phyloP scores from a whole-genome alignment of 2,888 invertebrate species.

The Seira musarum region DNA sequence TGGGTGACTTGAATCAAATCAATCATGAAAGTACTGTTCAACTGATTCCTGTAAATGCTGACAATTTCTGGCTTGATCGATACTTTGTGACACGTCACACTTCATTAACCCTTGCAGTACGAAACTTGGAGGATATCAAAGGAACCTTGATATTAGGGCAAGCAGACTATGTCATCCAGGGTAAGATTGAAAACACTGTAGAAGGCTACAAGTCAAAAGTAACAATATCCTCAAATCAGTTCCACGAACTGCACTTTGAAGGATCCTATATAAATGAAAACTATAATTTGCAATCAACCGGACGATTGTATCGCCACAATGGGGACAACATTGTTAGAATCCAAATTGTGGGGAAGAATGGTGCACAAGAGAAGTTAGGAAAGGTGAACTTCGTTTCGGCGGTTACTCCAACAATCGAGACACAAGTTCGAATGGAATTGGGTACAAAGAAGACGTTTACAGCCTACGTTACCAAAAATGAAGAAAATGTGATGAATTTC shows the following conservation, averaged over 20 bases:
- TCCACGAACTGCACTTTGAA: slow-evolving; percentile 31
- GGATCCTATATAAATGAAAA: slow-evolving; percentile 17
- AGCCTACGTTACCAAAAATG: slow-evolving; percentile 21
- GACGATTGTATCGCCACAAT: not conserved
- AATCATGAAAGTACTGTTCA: slow-evolving; percentile 24
- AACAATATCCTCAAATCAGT: slow-evolving; percentile 34
- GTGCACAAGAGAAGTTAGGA: not conserved
- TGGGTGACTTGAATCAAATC: slow-evolving; percentile 32
- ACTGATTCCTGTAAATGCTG: slow-evolving; percentile 27
- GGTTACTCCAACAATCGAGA: slow-evolving; percentile 19
- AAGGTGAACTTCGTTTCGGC: not conserved
- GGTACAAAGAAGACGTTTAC: not conserved
- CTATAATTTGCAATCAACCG: not conserved
- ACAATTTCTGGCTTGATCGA: slow-evolving; percentile 26
- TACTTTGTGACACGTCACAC: not conserved
- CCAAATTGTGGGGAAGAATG: not conserved
- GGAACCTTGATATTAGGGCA: slow-evolving; percentile 39
- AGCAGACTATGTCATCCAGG: slow-evolving; percentile 25
- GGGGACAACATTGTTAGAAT: slow-evolving; percentile 20
- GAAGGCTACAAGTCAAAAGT: slow-evolving; percentile 31
- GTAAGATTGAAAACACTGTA: slow-evolving; percentile 28
- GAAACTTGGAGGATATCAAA: slow-evolving; percentile 43
- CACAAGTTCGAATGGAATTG: slow-evolving; percentile 1
- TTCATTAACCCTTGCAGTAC: slow-evolving; percentile 18
- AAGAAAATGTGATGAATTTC: slow-evolving; percentile 29